phyloP scores from a whole-genome alignment of 2,888 invertebrate species.

The Amblyteles armatorius region DNA sequence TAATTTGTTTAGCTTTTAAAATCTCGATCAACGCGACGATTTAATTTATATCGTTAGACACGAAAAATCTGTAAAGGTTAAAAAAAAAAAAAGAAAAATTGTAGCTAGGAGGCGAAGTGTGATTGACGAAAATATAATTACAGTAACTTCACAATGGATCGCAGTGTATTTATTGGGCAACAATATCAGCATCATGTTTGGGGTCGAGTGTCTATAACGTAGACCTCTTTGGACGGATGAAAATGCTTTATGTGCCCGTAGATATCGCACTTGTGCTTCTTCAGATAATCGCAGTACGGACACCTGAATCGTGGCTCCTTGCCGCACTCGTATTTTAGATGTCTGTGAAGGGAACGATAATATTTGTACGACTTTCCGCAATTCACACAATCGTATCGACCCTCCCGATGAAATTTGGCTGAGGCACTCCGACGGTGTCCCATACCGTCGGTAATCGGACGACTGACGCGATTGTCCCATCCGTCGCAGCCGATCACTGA shows the following conservation, averaged over 20 bases:
- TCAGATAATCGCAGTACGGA: constrained; percentile 73
- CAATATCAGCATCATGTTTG: constrained; percentile 7
- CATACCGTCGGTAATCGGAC: constrained; percentile 10
- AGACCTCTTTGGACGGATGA: constrained; percentile 30
- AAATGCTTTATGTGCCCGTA: constrained; percentile 76
- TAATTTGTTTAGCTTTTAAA: not conserved
- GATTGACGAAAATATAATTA: not conserved
- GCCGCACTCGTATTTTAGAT: constrained; percentile 76
- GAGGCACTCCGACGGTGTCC: constrained; percentile 6
- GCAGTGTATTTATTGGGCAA: constrained; percentile 10
- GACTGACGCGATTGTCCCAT: constrained; percentile 6
- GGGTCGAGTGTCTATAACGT: constrained; percentile 72
- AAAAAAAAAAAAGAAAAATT: not conserved
- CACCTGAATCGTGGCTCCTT: constrained; percentile 74
- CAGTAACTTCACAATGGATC: not conserved
- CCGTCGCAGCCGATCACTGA: constrained; percentile 28
- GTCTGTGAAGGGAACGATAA: constrained; percentile 38
- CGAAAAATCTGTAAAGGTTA: not conserved
- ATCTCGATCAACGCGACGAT: not conserved
- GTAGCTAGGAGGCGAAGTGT: not conserved
- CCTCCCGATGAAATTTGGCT: constrained; percentile 48
- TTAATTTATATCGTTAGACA: not conserved
- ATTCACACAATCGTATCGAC: constrained; percentile 76
- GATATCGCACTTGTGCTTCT: constrained; percentile 75
- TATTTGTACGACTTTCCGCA: constrained; percentile 76